Base-by-base conservation (phyloP, 2,888 invertebrate species). In the Dugesia japonica region DNA sequence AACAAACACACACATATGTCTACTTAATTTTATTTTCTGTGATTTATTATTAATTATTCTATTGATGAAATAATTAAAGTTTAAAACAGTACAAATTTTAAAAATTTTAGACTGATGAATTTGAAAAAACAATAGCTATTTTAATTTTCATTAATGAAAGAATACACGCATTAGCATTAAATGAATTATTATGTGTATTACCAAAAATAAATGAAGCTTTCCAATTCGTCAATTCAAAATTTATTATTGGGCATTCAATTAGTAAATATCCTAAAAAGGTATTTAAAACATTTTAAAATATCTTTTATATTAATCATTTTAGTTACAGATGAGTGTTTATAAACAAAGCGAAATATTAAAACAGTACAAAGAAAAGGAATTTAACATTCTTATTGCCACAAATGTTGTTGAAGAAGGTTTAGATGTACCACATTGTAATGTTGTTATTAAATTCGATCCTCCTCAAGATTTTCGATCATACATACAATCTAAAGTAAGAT, bases 381-480 rank as follows among this genome's bases (percentile, higher is more conserved):
- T 83, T 26, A 85, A 84, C 78, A 79, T 84, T 33, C 79, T 85
- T 7, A 80, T 85, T 20, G 81, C 84, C 1, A 84, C 84, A 7
- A 81, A 80, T 77, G 82, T 82, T 1, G 79, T 84, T 20, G 83
- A 84, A 79, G 83, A 84, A 77, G 83, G 84, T 0, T 81, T 84
- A 17, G 84, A 85, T 79, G 80, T 85, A 0, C 84, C 83, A 17
- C 82, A 82, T 77, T 85, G 85, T 79, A 85, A 84, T 79, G 79
- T 84, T 27, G 83, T 85, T 1, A 80, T 83, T 28, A 77, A 77
- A 42, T 79, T 84, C 81, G 82, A 83, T 77, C 80, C 79, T 13
- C 83, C 84, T 0, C 92, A 92, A 1, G 90, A 92, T 81, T 97
- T 95, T 84, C 94, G 90, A 78, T 91, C 91, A 74, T 92, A 92